These are phyloP conservation scores for Petaurus breviceps DNA, from an alignment of 2,113 vertebrate genomes.

Conservation along the genomic window DNA sequence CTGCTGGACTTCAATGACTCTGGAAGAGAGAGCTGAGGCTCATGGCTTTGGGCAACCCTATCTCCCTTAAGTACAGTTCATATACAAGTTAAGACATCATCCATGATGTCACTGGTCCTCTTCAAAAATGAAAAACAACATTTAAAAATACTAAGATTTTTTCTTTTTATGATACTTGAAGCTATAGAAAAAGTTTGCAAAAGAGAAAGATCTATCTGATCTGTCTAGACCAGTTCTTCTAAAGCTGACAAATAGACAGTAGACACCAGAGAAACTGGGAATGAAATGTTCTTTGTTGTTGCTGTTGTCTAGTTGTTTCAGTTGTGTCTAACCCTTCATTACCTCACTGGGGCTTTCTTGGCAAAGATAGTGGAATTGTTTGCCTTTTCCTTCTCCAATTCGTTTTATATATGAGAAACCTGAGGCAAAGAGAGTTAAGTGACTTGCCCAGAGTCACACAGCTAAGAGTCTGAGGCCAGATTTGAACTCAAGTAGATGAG, in stretches of 20 bases:
- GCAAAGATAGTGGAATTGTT: background rate
- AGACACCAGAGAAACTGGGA: background rate
- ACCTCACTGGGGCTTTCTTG: background rate
- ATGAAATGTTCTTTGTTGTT: constrained; percentile 11
- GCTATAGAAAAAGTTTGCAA: background rate
- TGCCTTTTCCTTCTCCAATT: background rate
- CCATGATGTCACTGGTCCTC: background rate
- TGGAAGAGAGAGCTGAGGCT: background rate
- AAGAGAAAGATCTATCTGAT: background rate
- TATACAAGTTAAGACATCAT: background rate
- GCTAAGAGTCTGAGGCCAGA: background rate
- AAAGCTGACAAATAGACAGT: background rate
- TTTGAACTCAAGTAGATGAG: background rate
- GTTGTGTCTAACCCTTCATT: background rate
- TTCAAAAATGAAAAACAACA: background rate
- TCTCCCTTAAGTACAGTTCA: background rate
- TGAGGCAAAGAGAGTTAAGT: background rate
- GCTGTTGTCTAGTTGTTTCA: background rate
- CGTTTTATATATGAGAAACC: background rate
- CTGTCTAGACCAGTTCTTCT: background rate
- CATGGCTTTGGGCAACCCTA: background rate
- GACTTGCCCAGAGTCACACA: background rate
- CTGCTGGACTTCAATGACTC: background rate
- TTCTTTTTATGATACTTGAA: background rate
- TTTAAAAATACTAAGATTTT: background rate